Evolutionary conservation across 1,140 invertebrate genomes (phyloP), one percentile per base, ranked within the genome.

Genomic region (Drosophila arizonae): DNA sequence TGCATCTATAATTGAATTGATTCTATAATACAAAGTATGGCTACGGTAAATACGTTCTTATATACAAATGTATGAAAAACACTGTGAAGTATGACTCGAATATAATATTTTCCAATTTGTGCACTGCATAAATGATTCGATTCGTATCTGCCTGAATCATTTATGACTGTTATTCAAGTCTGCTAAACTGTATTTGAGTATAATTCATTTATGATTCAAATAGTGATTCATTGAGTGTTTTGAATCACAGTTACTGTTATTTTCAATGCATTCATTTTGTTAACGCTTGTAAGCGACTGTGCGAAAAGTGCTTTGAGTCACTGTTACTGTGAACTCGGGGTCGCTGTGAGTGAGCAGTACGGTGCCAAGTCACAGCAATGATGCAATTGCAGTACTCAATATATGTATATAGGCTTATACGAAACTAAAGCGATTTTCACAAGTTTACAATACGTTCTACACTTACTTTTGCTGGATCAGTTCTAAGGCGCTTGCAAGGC

Each of bases 401-500:
- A 26, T 4, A 8, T 57, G 21, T 52, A 8, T 57, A 33, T 24
- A 24, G 21, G 21, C 43, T 45, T 50, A n/a, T 24, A 55, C 10
- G 41, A 33, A 60, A 45, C 41, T 48, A 21, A 67, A 52, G 55
- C 52, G 33, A 48, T 51, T 55, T 72, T 68, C 21, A 45, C 36
- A 54, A 46, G 24, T 51, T 48, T 52, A 65, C 10, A 11, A n/a
- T 26, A 43, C 36, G 36, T 46, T 72, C 72, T 81, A 78, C 78
- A 87, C 82, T 87, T 87, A 87, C 82, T 87, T 87, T 81, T 75
- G 72, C 66, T 78, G 68, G 84, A 64, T 76, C 72, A 72, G 76
- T 73, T 71, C 65, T 81, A 82, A 86, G 71, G 66, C 82, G 81
- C 79, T 87, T 87, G 84, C 76, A 88, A 88, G 79, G 82, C 82